Percentiles rank a stretch among this genome's conserved stretches.
Evolutionary conservation across 2,797 vertebrate species (phyloP).

Genomic region (Mus caroli): DNA sequence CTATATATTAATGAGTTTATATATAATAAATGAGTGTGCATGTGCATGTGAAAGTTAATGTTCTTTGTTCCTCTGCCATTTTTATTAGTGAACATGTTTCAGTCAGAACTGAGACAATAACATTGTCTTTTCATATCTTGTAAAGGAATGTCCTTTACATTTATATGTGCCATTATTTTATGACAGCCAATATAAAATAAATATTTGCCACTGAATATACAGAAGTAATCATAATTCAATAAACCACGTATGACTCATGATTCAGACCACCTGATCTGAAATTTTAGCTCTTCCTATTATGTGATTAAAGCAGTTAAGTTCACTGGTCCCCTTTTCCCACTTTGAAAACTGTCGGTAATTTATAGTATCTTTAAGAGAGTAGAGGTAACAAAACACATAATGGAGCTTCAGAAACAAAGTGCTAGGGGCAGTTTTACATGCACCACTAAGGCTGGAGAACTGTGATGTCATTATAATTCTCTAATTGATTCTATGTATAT

Average conservation of each 20-base stretch:
- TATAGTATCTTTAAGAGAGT: background rate
- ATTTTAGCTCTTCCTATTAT: background rate
- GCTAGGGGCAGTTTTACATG: background rate
- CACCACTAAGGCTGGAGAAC: background rate
- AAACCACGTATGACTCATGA: background rate
- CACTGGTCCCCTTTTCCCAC: background rate
- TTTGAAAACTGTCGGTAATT: background rate
- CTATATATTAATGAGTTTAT: background rate
- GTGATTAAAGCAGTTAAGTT: background rate
- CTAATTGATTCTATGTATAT: background rate
- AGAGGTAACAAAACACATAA: background rate
- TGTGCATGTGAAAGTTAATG: background rate
- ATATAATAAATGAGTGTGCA: background rate
- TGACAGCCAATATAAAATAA: background rate
- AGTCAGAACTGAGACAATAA: background rate
- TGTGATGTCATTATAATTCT: slow-evolving; percentile 6
- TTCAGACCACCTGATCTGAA: background rate
- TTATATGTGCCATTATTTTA: background rate
- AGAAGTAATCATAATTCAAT: slow-evolving; percentile 21
- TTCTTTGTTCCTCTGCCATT: background rate
- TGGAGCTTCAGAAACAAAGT: background rate
- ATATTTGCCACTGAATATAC: background rate
- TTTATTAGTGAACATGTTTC: background rate
- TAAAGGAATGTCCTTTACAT: background rate
- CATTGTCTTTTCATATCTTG: background rate